Base-by-base conservation (phyloP, 2,113 vertebrate species). In the Cyrtonyx montezumae region DNA sequence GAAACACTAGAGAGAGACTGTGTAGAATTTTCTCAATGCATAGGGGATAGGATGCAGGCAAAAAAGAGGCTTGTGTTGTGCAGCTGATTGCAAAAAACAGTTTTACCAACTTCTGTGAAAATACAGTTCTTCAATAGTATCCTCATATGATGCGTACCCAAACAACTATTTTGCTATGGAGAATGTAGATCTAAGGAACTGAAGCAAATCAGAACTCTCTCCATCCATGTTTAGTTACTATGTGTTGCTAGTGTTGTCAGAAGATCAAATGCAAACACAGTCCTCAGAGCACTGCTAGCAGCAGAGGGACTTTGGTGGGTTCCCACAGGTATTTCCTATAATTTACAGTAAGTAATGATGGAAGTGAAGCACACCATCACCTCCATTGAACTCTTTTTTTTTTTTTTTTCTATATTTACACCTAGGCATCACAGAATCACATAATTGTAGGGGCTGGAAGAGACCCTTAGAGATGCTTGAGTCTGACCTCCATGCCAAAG, bases 181-280 rank as follows among this genome's bases (percentile, higher is more conserved):
- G 6, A 40, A 4, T 34, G 28, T 25, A 59, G n/a, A 79, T 26
- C 12, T 55, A 22, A 43, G n/a, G 3, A 17, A 56, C n/a, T 37
- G 13, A 61, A 32, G 21, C 1, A 1, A n/a, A 86, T 79, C 0
- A 0, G 2, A 21, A 62, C 14, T 30, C 20, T 56, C 23, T 92
- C 48, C n/a, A 11, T 28, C 77, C 22, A 26, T 53, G 18, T 34
- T 55, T 65, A 17, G 61, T 63, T 11, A 28, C 6, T 8, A 13
- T 45, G 65, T 7, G 23, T 14, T 36, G 67, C 34, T 65, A n/a
- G 55, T 30, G 14, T 30, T 84, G 43, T 40, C 25, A 80, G 40
- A 74, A 83, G 48, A 34, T 7, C 34, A n/a, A 34, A 73, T 59
- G 88, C 66, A 73, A 25, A 36, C 28, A 12, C 6, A 73, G 25